Evolutionary conservation across 2,113 vertebrate species (phyloP).

Genomic region (Corythoichthys haematopterus): DNA sequence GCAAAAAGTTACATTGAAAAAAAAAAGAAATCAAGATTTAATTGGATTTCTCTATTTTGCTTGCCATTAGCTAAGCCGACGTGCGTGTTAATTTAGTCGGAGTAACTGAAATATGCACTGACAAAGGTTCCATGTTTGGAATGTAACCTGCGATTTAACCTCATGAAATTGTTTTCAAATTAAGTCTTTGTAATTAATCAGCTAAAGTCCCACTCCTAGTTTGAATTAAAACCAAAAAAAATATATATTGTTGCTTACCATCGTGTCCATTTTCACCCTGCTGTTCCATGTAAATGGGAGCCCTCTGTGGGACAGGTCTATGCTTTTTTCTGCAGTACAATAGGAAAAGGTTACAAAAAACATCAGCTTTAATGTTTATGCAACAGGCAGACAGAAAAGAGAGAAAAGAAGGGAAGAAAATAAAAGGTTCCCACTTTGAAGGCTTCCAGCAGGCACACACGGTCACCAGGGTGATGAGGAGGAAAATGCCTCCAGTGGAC

Average conservation of each 20-base stretch:
- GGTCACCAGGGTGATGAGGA: conserved; percentile 94
- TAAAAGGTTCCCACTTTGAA: conserved; percentile 78
- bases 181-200: not conserved
- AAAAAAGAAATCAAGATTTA: too few relatives aligned
- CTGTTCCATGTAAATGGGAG: conserved; percentile 74
- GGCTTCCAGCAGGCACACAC: conserved; percentile 99
- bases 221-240: not conserved
- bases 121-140: too few relatives aligned
- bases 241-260: conserved; percentile 65
- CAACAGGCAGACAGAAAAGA: conserved; percentile 1
- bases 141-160: too few relatives aligned
- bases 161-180: too few relatives aligned
- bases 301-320: conserved; percentile 72
- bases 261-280: conserved; percentile 83
- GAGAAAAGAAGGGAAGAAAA: not conserved
- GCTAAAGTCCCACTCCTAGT: too few relatives aligned
- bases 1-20: too few relatives aligned
- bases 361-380: not conserved
- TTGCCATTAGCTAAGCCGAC: too few relatives aligned
- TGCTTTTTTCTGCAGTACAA: conserved; percentile 78
- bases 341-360: not conserved
- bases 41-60: too few relatives aligned
- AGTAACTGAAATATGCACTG: too few relatives aligned
- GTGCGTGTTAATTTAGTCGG: too few relatives aligned
- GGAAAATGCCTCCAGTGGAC: conserved; percentile 93